Conservation (phyloP, 2,888 invertebrate genomes). For the Tyria jacobaeae region DNA sequence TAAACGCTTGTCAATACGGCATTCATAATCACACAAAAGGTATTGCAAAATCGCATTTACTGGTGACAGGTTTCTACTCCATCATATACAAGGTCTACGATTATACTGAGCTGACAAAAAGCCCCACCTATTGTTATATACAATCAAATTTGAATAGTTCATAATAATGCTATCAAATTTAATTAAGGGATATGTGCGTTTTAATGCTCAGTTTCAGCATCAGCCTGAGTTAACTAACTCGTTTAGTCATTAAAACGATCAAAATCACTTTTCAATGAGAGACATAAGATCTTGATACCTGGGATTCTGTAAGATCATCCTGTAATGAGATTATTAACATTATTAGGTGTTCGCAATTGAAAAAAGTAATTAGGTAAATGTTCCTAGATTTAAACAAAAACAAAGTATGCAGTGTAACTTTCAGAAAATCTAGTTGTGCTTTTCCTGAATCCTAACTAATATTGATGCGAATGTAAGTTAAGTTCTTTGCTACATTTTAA, state of each 20-base stretch:
- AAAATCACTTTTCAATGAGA: background rate
- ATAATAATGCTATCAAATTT: conserved; percentile 3
- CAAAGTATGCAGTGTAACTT: too few species aligned
- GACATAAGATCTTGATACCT: too few species aligned
- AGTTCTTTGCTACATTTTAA: too few species aligned
- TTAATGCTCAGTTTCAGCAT: background rate
- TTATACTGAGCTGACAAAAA: conserved; percentile 19
- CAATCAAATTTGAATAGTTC: conserved; percentile 9
- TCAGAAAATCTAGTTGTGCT: too few species aligned
- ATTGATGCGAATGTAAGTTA: too few species aligned
- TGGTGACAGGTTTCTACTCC: conserved; percentile 23
- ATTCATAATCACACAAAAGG: conserved; percentile 11
- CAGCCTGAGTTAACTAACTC: too few species aligned
- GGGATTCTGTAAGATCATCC: too few species aligned
- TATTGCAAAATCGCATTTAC: conserved; percentile 23
- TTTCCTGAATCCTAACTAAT: too few species aligned
- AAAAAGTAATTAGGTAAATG: too few species aligned
- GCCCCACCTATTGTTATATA: conserved; percentile 16
- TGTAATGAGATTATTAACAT: too few species aligned
- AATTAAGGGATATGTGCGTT: background rate
- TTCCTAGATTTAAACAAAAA: too few species aligned
- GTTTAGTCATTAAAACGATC: background rate
- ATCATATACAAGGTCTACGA: conserved; percentile 19
- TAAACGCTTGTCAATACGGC: conserved; percentile 16
- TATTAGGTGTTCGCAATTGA: too few species aligned